phyloP scores from a whole-genome alignment of 1,140 invertebrate species.

The Bombus picipes region DNA sequence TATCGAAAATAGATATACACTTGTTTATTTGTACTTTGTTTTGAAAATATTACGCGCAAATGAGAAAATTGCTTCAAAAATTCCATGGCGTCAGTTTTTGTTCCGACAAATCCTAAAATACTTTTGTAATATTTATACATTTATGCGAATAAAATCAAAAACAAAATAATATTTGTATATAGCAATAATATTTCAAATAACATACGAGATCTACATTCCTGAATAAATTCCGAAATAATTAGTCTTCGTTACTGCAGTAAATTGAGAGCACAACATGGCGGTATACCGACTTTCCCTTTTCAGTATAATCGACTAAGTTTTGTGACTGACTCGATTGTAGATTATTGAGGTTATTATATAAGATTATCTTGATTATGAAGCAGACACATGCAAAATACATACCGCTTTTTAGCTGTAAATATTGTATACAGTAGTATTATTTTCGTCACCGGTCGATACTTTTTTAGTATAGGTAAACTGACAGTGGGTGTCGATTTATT shows the following conservation, averaged over 20 bases:
- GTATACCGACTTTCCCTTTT: conserved; percentile 43
- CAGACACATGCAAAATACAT: neutral
- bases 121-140: neutral
- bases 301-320: conserved; percentile 5
- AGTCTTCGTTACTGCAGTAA: conserved; percentile 14
- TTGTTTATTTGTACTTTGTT: neutral
- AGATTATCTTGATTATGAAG: neutral
- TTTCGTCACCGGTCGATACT: conserved; percentile 41
- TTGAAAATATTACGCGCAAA: neutral
- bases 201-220: neutral
- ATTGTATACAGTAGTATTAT: neutral
- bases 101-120: neutral
- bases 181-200: neutral
- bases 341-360: neutral
- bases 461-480: conserved; percentile 35
- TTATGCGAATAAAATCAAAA: neutral
- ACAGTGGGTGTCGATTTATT: conserved; percentile 28
- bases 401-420: neutral
- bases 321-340: neutral
- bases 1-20: neutral
- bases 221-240: neutral
- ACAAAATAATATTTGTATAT: neutral
- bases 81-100: conserved; percentile 33
- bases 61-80: neutral
- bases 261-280: conserved; percentile 45